These are phyloP conservation scores for Caenorhabditis becei DNA, from an alignment of 2,888 invertebrate genomes.

Conservation along the genomic window DNA sequence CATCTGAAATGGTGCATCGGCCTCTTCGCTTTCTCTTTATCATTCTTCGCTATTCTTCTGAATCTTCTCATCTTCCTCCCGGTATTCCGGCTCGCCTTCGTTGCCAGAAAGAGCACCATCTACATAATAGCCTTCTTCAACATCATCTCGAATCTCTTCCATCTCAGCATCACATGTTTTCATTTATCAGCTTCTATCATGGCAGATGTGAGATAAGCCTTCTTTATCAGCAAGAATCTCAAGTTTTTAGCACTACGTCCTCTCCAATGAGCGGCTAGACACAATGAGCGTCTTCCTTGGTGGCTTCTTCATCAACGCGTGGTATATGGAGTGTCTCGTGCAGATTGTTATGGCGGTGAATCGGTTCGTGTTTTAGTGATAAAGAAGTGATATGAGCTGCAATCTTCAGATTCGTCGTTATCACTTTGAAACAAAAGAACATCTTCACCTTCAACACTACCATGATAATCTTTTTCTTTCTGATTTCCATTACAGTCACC, in stretches of 20 bases:
- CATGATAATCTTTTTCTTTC: conserved; percentile 17
- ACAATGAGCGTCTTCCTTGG: conserved; percentile 2
- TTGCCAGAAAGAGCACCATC: conserved; percentile 27
- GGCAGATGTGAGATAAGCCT: background rate
- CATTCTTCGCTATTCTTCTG: conserved; percentile 19
- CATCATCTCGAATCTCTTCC: conserved; percentile 40
- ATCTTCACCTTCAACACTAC: conserved; percentile 31
- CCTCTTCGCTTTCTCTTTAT: background rate
- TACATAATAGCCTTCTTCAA: conserved; percentile 57
- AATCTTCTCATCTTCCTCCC: conserved; percentile 22
- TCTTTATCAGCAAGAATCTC: background rate
- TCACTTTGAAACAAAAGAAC: conserved; percentile 16
- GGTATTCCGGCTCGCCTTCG: conserved; percentile 6
- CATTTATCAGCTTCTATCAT: conserved; percentile 40
- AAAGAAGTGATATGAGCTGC: background rate
- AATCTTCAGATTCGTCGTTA: conserved; percentile 25
- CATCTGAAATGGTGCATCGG: conserved; percentile 19
- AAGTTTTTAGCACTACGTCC: conserved; percentile 15
- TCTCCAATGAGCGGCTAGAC: background rate
- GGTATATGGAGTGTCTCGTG: conserved; percentile 53
- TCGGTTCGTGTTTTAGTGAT: background rate
- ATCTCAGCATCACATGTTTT: conserved; percentile 35
- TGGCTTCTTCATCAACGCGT: conserved; percentile 43
- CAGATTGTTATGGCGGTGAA: conserved; percentile 53
- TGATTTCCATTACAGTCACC: background rate